Conservation (phyloP, 2,888 invertebrate genomes). For the Biston stratarius region DNA sequence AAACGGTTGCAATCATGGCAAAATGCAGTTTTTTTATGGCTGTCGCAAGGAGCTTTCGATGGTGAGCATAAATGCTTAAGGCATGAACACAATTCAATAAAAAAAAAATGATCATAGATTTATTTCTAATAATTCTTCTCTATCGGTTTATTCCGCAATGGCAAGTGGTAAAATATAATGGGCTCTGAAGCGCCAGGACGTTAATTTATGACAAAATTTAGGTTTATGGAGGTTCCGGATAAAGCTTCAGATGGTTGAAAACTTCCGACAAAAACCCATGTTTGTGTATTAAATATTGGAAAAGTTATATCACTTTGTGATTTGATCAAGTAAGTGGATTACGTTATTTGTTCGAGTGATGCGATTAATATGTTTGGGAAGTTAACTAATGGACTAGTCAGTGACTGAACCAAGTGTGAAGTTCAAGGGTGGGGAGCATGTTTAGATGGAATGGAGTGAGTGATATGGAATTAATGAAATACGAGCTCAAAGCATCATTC, state of each 20-base stretch:
- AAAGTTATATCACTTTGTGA: conserved; percentile 8
- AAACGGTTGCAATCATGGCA: too few relatives aligned
- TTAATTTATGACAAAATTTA: conserved; percentile 47
- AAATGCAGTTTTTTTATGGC: too few relatives aligned
- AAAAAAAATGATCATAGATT: too few relatives aligned
- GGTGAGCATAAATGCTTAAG: too few relatives aligned
- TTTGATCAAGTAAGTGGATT: conserved; percentile 18
- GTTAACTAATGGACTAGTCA: neutral
- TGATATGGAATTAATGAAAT: too few relatives aligned
- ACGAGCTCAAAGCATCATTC: too few relatives aligned
- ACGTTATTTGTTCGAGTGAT: too few relatives aligned
- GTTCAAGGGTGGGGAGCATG: neutral
- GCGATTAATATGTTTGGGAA: too few relatives aligned
- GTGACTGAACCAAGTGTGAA: neutral
- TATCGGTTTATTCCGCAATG: neutral
- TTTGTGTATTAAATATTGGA: conserved; percentile 7
- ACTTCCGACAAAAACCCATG: conserved; percentile 6
- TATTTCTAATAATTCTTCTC: neutral
- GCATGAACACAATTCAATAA: too few relatives aligned
- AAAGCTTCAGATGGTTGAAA: conserved; percentile 28
- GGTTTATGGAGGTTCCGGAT: conserved; percentile 42
- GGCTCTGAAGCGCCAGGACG: conserved; percentile 39
- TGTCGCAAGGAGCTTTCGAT: too few relatives aligned
- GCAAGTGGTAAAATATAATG: conserved; percentile 43
- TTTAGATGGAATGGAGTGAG: neutral